These are phyloP conservation scores for Lasius platythorax DNA, from an alignment of 2,888 invertebrate genomes.

Conservation along the genomic window DNA sequence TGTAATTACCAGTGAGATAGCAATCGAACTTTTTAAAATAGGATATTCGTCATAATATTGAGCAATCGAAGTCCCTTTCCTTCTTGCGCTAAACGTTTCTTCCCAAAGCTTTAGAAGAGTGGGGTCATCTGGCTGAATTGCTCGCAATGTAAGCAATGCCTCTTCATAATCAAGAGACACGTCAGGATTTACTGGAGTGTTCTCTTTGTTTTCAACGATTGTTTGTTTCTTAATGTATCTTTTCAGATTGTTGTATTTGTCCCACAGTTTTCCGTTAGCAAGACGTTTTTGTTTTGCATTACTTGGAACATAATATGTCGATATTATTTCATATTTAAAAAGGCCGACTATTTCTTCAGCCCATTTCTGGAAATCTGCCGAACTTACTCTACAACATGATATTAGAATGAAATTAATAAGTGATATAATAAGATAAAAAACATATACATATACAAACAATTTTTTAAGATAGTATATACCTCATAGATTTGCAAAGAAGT, in stretches of 20 bases:
- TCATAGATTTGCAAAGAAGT: neutral
- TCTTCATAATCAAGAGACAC: neutral
- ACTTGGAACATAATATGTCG: slow-evolving; percentile 53
- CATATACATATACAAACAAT: neutral
- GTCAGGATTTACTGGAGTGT: neutral
- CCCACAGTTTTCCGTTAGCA: slow-evolving; percentile 20
- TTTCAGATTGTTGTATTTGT: slow-evolving; percentile 28
- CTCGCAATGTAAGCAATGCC: neutral
- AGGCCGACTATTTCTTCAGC: neutral
- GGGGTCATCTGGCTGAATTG: slow-evolving; percentile 8
- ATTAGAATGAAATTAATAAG: neutral
- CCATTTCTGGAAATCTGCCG: neutral
- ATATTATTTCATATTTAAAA: slow-evolving; percentile 5
- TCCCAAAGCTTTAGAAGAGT: neutral
- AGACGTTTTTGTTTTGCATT: slow-evolving; percentile 24
- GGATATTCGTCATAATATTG: slow-evolving; percentile 16
- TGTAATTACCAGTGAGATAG: too few species aligned
- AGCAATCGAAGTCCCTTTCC: neutral
- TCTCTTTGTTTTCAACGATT: neutral
- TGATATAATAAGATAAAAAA: neutral
- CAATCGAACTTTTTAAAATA: too few species aligned
- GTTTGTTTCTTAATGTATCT: neutral
- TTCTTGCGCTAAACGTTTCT: slow-evolving; percentile 6
- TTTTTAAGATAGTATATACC: neutral
- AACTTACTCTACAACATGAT: slow-evolving; percentile 2